Conservation (phyloP, 2,797 vertebrate species). For the Mormyrops boulengeri region DNA sequence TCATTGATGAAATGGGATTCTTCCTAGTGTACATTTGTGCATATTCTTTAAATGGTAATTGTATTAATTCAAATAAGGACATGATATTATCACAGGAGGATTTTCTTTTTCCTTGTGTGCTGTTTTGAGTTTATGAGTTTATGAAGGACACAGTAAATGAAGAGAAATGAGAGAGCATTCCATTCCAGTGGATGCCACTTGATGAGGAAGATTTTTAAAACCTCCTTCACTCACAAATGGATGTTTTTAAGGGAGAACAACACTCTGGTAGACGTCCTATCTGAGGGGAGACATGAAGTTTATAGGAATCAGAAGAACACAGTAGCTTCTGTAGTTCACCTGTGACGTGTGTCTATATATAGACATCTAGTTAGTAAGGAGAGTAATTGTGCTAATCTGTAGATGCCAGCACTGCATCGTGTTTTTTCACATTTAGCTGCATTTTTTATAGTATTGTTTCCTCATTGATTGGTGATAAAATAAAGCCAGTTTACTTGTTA, state of each 20-base stretch:
- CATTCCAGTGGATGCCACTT: slow-evolving; percentile 55
- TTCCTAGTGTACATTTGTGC: background rate
- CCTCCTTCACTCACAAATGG: slow-evolving; percentile 53
- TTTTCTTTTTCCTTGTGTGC: background rate
- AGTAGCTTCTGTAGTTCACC: background rate
- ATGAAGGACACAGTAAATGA: background rate
- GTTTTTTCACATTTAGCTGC: background rate
- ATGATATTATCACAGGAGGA: background rate
- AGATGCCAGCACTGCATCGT: background rate
- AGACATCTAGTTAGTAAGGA: background rate
- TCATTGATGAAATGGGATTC: background rate
- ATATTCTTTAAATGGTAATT: background rate
- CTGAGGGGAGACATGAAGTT: slow-evolving; percentile 26
- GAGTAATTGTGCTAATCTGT: background rate
- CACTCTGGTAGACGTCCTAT: slow-evolving; percentile 37
- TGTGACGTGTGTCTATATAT: background rate
- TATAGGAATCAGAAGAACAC: background rate
- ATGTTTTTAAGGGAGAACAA: slow-evolving; percentile 42
- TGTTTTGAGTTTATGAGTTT: background rate
- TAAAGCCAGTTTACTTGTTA: background rate
- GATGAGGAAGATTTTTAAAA: slow-evolving; percentile 53
- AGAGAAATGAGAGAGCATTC: slow-evolving; percentile 58
- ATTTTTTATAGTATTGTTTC: background rate
- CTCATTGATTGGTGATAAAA: background rate
- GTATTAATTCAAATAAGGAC: background rate